Conservation (phyloP, 2,113 vertebrate genomes). For the Nymphicus hollandicus region DNA sequence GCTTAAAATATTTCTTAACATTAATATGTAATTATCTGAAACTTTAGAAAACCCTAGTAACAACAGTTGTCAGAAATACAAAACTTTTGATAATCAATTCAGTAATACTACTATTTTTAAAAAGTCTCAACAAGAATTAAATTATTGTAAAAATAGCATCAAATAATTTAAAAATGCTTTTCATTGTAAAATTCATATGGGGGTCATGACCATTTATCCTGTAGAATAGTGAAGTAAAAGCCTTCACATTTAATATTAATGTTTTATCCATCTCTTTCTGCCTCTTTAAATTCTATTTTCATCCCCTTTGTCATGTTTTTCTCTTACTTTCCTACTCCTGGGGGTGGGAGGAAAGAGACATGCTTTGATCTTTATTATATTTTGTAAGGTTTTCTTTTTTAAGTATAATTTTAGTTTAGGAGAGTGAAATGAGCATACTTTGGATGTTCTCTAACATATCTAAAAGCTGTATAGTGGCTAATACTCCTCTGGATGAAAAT, state of each 20-base stretch:
- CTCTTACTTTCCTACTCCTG: neutral
- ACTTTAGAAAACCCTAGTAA: neutral
- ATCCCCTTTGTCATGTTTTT: neutral
- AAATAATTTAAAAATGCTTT: neutral
- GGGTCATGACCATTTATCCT: neutral
- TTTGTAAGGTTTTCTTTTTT: neutral
- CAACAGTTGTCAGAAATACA: neutral
- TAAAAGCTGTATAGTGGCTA: neutral
- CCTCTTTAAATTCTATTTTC: constrained; percentile 5
- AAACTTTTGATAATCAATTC: neutral
- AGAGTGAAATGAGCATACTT: neutral
- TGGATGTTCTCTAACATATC: neutral
- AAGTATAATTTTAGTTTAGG: neutral
- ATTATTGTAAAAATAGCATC: neutral
- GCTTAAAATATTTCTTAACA: neutral
- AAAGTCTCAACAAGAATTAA: neutral
- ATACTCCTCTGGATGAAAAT: neutral
- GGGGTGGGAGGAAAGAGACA: neutral
- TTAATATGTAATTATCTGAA: neutral
- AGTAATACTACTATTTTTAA: neutral
- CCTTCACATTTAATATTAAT: neutral
- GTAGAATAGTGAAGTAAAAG: neutral
- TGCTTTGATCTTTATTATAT: constrained; percentile 42
- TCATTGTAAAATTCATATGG: neutral
- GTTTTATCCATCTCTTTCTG: neutral